Percentiles rank a stretch among this genome's conserved stretches.
phyloP scores from a whole-genome alignment of 2,113 vertebrate genomes.

The Xiphophorus couchianus region DNA sequence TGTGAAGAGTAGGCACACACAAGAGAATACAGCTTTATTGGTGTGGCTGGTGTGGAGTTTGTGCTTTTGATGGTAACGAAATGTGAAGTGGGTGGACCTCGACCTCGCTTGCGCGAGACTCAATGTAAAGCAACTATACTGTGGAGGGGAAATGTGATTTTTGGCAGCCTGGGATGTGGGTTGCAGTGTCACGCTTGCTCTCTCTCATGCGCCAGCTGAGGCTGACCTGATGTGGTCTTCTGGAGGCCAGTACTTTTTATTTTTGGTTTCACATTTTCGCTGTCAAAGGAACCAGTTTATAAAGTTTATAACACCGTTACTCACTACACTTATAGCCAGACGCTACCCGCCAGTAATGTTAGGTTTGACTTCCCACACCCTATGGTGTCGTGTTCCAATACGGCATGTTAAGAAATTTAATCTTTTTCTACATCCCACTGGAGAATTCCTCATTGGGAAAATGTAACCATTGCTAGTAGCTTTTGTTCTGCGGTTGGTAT shows the following conservation, averaged over 20 bases:
- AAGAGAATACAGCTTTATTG: constrained; percentile 30
- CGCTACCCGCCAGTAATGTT: no score
- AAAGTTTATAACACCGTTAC: constrained; percentile 8
- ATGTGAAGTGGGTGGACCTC: constrained; percentile 69
- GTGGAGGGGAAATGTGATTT: constrained; percentile 75
- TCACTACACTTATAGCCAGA: constrained; percentile 12
- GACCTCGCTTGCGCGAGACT: constrained; percentile 65
- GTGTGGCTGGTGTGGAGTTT: constrained; percentile 53
- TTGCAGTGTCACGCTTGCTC: constrained; percentile 59
- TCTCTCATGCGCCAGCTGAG: constrained; percentile 52
- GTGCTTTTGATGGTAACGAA: constrained; percentile 68
- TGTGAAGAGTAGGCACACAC: constrained; percentile 39
- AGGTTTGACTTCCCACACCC: no score
- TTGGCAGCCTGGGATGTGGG: constrained; percentile 73
- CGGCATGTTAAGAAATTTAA: no score
- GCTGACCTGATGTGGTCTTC: constrained; percentile 46
- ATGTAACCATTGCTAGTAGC: no score
- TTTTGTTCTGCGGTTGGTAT: no score
- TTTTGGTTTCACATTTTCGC: constrained; percentile 32
- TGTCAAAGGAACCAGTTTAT: constrained; percentile 18
- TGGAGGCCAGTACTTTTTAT: constrained; percentile 47
- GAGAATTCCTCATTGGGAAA: no score
- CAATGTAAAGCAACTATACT: constrained; percentile 76
- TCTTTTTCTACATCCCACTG: no score
- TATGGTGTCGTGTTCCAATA: no score